phyloP scores from a whole-genome alignment of 1,140 invertebrate genomes.

The Cydia amplana region DNA sequence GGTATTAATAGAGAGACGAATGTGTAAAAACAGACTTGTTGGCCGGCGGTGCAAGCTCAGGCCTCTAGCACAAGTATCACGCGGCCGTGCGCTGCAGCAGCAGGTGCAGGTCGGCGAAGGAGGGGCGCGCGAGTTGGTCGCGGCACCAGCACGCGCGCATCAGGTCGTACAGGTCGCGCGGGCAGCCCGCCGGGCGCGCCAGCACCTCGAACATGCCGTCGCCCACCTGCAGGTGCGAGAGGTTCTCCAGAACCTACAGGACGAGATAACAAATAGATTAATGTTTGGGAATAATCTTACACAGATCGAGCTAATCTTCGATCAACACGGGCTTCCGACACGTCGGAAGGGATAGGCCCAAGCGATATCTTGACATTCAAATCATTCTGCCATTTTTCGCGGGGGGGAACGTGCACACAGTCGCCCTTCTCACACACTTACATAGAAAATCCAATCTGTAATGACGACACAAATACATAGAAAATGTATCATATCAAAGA shows the following conservation, averaged over 20 bases:
- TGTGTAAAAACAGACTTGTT: too few species aligned
- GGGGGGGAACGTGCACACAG: too few species aligned
- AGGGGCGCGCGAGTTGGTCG: slow-evolving; percentile 87
- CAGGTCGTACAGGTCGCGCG: slow-evolving; percentile 92
- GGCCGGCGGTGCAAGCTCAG: neutral
- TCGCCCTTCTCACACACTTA: too few species aligned
- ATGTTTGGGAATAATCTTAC: too few species aligned
- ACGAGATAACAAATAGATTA: neutral
- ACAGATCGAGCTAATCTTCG: neutral
- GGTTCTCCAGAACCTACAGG: slow-evolving; percentile 86
- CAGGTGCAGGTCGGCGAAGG: slow-evolving; percentile 92
- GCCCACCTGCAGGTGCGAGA: slow-evolving; percentile 83
- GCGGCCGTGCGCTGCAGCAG: slow-evolving; percentile 89
- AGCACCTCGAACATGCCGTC: slow-evolving; percentile 84
- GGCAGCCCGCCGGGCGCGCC: slow-evolving; percentile 84
- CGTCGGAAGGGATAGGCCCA: too few species aligned
- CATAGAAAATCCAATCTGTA: too few species aligned
- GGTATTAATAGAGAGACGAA: too few species aligned
- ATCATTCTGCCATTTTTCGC: too few species aligned
- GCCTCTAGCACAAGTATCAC: slow-evolving; percentile 54
- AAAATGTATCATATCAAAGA: too few species aligned
- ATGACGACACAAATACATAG: too few species aligned
- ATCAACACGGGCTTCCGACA: too few species aligned
- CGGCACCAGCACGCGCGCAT: slow-evolving; percentile 95
- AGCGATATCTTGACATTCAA: too few species aligned